Evolutionary conservation across 2,888 invertebrate genomes (phyloP).

Genomic region (Drosophila helvetica): DNA sequence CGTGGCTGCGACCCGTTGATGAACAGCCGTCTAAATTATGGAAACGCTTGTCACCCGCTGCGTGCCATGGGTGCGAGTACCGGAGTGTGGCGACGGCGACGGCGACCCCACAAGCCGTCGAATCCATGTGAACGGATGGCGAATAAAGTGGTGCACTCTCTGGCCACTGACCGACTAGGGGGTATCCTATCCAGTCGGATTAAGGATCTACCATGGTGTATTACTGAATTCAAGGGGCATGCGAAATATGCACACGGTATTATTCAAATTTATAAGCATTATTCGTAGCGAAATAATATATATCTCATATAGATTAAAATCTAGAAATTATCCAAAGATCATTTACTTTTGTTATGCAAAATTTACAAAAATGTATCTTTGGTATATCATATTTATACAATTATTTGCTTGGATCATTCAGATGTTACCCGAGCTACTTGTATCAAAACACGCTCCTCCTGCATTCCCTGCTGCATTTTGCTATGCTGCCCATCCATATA

Average conservation of each 20-base stretch:
- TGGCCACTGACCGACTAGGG: not conserved
- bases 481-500: not conserved
- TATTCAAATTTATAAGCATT: no score
- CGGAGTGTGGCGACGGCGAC: slow-evolving; percentile 16
- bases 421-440: no score
- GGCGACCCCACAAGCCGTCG: slow-evolving; percentile 72
- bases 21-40: slow-evolving; percentile 78
- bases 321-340: no score
- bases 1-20: slow-evolving; percentile 59
- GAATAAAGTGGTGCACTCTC: not conserved
- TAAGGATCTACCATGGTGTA: no score
- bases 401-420: not conserved
- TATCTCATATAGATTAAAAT: no score
- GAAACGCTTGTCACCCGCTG: slow-evolving; percentile 82
- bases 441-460: no score
- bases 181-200: not conserved
- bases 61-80: slow-evolving; percentile 46
- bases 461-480: no score
- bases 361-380: not conserved
- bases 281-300: no score
- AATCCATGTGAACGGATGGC: slow-evolving; percentile 54
- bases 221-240: no score
- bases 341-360: no score
- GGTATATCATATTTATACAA: not conserved
- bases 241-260: no score